These are phyloP conservation scores for Nomia melanderi DNA, from an alignment of 1,140 invertebrate genomes.

Conservation along the genomic window DNA sequence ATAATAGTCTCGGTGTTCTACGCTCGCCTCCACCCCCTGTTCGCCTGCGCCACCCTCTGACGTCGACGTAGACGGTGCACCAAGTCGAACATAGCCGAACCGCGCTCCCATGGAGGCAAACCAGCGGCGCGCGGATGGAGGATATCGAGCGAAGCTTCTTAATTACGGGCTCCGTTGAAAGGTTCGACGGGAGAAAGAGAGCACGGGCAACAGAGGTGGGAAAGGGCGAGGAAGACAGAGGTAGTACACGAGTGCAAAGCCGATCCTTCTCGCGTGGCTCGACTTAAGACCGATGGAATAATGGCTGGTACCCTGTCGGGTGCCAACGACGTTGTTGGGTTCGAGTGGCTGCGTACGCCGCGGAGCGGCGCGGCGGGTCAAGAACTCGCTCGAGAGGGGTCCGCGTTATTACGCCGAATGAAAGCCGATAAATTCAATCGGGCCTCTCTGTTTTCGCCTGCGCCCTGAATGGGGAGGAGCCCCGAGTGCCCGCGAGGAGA, in stretches of 20 bases:
- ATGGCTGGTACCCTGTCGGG: constrained; percentile 44
- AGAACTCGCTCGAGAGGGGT: neutral
- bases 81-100: constrained; percentile 41
- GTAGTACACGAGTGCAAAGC: constrained; percentile 18
- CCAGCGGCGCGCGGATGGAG: constrained; percentile 29
- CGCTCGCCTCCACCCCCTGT: constrained; percentile 32
- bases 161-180: constrained; percentile 66
- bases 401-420: constrained; percentile 37
- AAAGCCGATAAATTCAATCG: constrained; percentile 51
- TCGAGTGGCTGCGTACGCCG: constrained; percentile 24
- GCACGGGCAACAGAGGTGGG: neutral
- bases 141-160: constrained; percentile 68
- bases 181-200: constrained; percentile 17
- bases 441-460: constrained; percentile 20
- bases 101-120: constrained; percentile 33
- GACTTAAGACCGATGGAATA: constrained; percentile 51
- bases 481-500: neutral
- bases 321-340: constrained; percentile 47
- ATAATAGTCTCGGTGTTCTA: constrained; percentile 68
- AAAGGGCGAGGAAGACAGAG: neutral
- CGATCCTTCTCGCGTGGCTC: constrained; percentile 52
- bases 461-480: constrained; percentile 5
- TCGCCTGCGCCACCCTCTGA: neutral
- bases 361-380: neutral
- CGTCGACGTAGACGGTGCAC: constrained; percentile 43